Percentiles rank a stretch among this genome's conserved stretches.
Conservation (phyloP, 37 sponge, comb jelly and placozoan species). For the Agelas oroides region DNA sequence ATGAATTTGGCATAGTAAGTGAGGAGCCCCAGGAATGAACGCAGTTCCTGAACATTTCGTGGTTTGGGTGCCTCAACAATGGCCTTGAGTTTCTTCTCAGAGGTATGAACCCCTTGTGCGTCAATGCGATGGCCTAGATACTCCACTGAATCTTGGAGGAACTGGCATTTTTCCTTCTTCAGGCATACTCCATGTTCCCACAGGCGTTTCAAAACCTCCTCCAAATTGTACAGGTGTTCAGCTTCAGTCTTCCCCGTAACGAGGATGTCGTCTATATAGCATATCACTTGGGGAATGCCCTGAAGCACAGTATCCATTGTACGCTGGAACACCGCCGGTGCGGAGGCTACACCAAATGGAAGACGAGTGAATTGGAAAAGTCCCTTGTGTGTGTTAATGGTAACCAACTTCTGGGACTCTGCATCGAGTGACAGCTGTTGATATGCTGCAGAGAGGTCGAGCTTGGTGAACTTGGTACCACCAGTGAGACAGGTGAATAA, state of each 20-base stretch:
- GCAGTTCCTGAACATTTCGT: constrained; percentile 32
- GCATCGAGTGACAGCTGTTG: not conserved
- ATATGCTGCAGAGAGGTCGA: constrained; percentile 22
- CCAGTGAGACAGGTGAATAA: constrained; percentile 18
- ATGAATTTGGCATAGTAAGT: constrained; percentile 53
- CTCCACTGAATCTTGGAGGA: constrained; percentile 14
- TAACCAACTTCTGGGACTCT: not conserved
- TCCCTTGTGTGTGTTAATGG: constrained; percentile 11
- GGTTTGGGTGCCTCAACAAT: constrained; percentile 22
- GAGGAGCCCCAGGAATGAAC: constrained; percentile 41
- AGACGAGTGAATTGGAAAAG: not conserved
- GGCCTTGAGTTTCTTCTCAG: constrained; percentile 1
- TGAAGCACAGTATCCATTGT: not conserved
- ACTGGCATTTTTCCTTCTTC: constrained; percentile 33
- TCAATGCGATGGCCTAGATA: constrained; percentile 45
- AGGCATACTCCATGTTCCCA: constrained; percentile 11
- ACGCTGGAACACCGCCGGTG: constrained; percentile 18
- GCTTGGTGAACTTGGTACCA: constrained; percentile 32
- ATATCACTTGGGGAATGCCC: not conserved
- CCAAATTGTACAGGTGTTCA: constrained; percentile 38
- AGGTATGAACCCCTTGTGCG: constrained; percentile 14
- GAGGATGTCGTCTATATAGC: constrained; percentile 39
- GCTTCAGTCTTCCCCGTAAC: constrained; percentile 34
- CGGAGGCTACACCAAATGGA: constrained; percentile 6
- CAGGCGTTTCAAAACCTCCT: constrained; percentile 19